phyloP scores from a whole-genome alignment of 2,113 vertebrate genomes.

The Semicossyphus pulcher region DNA sequence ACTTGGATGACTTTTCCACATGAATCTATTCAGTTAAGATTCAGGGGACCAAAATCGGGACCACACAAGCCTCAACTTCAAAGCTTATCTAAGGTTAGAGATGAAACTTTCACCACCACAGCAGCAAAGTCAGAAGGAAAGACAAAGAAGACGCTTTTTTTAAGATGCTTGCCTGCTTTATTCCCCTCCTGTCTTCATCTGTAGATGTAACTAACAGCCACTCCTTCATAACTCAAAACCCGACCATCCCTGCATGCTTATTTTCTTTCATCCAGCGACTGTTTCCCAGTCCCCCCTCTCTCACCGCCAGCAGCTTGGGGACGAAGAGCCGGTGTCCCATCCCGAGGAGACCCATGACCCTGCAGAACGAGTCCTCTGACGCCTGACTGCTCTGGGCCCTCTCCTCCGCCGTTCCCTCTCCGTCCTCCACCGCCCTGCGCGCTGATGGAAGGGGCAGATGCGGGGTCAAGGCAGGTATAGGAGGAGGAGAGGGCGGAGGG shows the following conservation, averaged over 20 bases:
- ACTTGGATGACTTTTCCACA: background rate
- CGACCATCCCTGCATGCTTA: background rate
- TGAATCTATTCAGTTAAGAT: background rate
- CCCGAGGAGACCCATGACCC: conserved; percentile 94
- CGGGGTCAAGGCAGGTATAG: conserved; percentile 62
- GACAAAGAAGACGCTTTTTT: background rate
- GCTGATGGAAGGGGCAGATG: conserved; percentile 86
- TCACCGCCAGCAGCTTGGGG: conserved; percentile 97
- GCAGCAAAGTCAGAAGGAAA: background rate
- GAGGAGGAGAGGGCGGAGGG: conserved; percentile 54
- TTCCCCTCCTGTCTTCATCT: background rate
- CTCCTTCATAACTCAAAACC: background rate
- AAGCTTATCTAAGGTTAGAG: background rate
- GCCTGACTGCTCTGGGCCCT: conserved; percentile 83
- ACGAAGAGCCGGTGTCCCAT: conserved; percentile 99
- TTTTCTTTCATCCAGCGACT: background rate
- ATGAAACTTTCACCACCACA: background rate
- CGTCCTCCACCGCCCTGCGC: conserved; percentile 88
- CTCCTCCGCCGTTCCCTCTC: conserved; percentile 83
- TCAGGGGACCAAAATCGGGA: background rate
- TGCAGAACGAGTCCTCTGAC: conserved; percentile 92
- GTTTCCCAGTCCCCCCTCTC: conserved; percentile 62
- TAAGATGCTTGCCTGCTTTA: background rate
- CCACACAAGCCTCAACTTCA: background rate
- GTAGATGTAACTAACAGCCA: conserved; percentile 1